Base-by-base conservation (phyloP, 1,140 invertebrate genomes). In the Battus philenor region DNA sequence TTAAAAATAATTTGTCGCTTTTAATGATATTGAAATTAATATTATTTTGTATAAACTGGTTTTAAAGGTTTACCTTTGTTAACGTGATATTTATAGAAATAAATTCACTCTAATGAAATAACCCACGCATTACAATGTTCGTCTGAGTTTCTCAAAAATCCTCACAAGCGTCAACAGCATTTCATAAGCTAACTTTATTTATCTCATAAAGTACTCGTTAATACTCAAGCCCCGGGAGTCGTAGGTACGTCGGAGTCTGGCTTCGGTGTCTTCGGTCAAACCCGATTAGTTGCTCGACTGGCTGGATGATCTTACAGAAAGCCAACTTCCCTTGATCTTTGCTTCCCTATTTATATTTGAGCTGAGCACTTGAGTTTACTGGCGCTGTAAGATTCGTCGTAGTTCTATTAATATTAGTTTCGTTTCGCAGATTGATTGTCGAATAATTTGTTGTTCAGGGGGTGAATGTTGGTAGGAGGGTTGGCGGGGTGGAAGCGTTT, bases 201-300 rank as follows among this genome's bases (percentile, higher is more conserved):
- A 79, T 83, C 77, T 78, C 75, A 48, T 69, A 73, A 79, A 81
- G 74, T 80, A 84, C 80, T 81, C 80, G 75, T 81, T 84, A 81
- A 81, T 83, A 76, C 75, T 68, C 68, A 67, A 63, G 62, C 68
- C 72, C 50, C 51, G 63, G 49, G 59, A 52, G 50, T 39, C 11
- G 20, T 12, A 27, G 36, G 22, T 26, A 54, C 58, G 59, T 59
- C 59, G 66, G 63, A 67, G 69, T 71, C 63, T 61, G 72, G 59
- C 61, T 67, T 71, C 62, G 53, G 53, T 43, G 45, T 48, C 62
- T 65, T 47, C 31, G 46, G 26, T 34, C 41, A 51, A 26, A 9
- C 44, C 22, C 50, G 50, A 75, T 50, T 22, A 12, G 53, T 76
- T 33, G 11, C 1, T 9, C 24, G 49, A 76, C 34, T 11, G n/a